Evolutionary conservation across 1,140 invertebrate genomes (phyloP).

Genomic region (Atta texana): DNA sequence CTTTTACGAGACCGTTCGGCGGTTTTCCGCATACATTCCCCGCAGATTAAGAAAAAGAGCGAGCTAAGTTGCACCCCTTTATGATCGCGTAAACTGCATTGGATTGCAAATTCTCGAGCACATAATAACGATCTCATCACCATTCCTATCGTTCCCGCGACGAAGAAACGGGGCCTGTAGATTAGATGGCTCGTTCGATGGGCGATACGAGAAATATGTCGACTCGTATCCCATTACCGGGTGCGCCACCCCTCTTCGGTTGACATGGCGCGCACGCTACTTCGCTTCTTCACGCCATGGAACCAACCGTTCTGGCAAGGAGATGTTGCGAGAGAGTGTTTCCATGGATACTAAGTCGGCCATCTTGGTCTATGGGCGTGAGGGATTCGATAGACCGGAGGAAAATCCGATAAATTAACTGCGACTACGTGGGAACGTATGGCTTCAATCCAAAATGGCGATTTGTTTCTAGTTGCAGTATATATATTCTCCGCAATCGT

Average conservation of each 20-base stretch:
- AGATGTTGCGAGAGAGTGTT: slow-evolving; percentile 67
- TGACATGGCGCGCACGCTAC: slow-evolving; percentile 38
- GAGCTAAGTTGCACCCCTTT: slow-evolving; percentile 65
- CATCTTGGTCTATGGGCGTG: slow-evolving; percentile 73
- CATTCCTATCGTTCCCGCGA: background rate
- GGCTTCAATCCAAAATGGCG: slow-evolving; percentile 67
- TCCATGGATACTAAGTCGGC: slow-evolving; percentile 72
- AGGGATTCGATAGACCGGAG: slow-evolving; percentile 36
- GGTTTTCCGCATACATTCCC: slow-evolving; percentile 57
- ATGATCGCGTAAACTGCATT: slow-evolving; percentile 71
- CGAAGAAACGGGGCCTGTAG: slow-evolving; percentile 5
- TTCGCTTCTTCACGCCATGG: slow-evolving; percentile 58
- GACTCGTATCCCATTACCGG: slow-evolving; percentile 47
- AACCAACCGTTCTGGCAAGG: slow-evolving; percentile 27
- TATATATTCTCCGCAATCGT: background rate
- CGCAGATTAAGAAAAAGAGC: slow-evolving; percentile 63
- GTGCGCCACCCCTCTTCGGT: slow-evolving; percentile 55
- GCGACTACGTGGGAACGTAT: slow-evolving; percentile 34
- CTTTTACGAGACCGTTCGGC: slow-evolving; percentile 48
- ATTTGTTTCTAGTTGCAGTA: background rate
- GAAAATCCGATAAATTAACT: slow-evolving; percentile 74
- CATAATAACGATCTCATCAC: slow-evolving; percentile 63
- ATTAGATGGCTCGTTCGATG: slow-evolving; percentile 56
- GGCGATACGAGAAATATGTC: slow-evolving; percentile 53
- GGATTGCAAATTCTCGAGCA: slow-evolving; percentile 74